Percentiles rank a stretch among this genome's conserved stretches.
Evolutionary conservation across 1,140 invertebrate genomes (phyloP).

Genomic region (Lasaia peninsularis): DNA sequence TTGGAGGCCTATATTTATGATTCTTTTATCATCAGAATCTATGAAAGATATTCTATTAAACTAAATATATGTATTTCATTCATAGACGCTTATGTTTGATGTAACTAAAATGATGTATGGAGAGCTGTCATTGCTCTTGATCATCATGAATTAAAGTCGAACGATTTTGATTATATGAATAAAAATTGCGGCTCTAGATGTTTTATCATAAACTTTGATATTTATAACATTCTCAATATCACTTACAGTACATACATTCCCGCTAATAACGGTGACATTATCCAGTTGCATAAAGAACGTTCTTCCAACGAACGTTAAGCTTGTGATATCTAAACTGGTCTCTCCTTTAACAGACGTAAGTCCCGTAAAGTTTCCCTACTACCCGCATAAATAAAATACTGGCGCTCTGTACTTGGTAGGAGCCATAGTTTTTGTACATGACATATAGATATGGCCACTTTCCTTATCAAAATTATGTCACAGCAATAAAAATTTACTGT

Average conservation of each 20-base stretch:
- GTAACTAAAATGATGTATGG: no score
- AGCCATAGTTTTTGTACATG: background rate
- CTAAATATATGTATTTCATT: no score
- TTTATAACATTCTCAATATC: background rate
- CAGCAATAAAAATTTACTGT: conserved; percentile 12
- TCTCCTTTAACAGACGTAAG: conserved; percentile 23
- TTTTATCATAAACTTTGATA: background rate
- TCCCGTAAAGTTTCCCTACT: conserved; percentile 30
- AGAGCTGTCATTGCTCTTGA: no score
- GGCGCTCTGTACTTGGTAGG: conserved; percentile 3
- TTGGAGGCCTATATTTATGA: no score
- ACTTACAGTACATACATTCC: background rate
- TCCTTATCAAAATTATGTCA: conserved; percentile 9
- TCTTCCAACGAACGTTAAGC: conserved; percentile 24
- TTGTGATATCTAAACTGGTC: conserved; percentile 18
- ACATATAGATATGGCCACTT: background rate
- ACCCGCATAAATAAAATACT: conserved; percentile 22
- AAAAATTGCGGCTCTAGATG: no score
- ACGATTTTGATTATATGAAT: no score
- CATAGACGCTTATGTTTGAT: no score
- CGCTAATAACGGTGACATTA: conserved; percentile 28
- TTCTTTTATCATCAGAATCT: no score
- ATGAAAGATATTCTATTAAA: no score
- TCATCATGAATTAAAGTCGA: no score
- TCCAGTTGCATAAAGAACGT: conserved; percentile 30